Conservation (phyloP, 2,113 vertebrate genomes). For the Blennius ocellaris region DNA sequence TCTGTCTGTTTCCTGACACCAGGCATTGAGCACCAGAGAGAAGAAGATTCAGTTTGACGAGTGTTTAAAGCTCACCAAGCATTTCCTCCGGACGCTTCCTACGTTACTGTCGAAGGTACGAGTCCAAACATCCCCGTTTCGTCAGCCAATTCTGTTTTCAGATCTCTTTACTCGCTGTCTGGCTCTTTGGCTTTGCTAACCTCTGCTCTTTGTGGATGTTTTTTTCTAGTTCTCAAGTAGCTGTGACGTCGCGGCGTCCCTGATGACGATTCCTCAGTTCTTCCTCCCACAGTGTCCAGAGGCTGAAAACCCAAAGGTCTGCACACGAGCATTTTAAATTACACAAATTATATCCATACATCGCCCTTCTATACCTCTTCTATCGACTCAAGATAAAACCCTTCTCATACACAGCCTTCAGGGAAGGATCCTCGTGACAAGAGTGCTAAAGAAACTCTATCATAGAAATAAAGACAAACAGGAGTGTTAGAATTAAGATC, state of each 20-base stretch:
- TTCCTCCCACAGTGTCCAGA: constrained; percentile 83
- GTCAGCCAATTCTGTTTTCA: neutral
- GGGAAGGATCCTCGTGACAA: too few species aligned
- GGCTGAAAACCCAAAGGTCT: constrained; percentile 74
- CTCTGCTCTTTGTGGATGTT: neutral
- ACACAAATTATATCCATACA: neutral
- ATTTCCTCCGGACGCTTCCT: constrained; percentile 87
- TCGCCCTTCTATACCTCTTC: too few species aligned
- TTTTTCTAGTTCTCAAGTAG: constrained; percentile 85
- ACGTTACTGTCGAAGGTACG: constrained; percentile 89
- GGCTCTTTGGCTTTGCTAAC: neutral
- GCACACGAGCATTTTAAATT: neutral
- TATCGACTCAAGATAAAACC: too few species aligned
- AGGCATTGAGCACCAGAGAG: constrained; percentile 84
- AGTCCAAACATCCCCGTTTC: neutral
- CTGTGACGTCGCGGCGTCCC: constrained; percentile 81
- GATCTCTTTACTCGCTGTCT: neutral
- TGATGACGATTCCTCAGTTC: constrained; percentile 90
- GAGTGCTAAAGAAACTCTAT: too few species aligned
- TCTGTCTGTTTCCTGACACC: neutral
- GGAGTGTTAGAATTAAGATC: too few species aligned
- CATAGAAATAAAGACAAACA: too few species aligned
- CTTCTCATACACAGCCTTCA: too few species aligned
- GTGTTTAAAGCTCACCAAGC: constrained; percentile 87
- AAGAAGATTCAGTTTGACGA: constrained; percentile 88